These are phyloP conservation scores for Microtus oregoni DNA, from an alignment of 2,113 vertebrate genomes.

Conservation along the genomic window DNA sequence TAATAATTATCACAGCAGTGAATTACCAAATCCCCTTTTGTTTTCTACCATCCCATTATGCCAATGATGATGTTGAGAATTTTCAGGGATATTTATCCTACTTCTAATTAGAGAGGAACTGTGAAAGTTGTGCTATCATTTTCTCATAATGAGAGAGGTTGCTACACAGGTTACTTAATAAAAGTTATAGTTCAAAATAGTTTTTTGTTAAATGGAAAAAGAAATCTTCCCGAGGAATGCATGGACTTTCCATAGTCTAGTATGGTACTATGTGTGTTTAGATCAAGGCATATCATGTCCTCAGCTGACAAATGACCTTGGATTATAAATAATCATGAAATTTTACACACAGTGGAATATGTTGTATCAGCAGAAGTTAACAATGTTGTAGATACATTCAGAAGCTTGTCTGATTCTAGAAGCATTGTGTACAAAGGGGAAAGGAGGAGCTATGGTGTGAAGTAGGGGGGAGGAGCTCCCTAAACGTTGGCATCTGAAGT, in stretches of 20 bases:
- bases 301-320: neutral
- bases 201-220: neutral
- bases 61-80: neutral
- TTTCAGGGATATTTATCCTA: neutral
- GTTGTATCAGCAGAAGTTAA: neutral
- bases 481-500: neutral
- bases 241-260: neutral
- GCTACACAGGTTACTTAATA: neutral
- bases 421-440: neutral
- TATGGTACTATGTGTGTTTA: neutral
- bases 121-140: neutral
- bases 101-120: neutral
- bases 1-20: constrained; percentile 27
- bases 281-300: too few species aligned
- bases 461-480: neutral
- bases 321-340: neutral
- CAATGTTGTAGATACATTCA: neutral
- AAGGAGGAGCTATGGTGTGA: neutral
- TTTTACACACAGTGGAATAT: neutral
- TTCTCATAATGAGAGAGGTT: neutral
- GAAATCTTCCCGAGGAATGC: neutral
- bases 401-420: neutral
- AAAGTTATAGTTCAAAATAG: neutral
- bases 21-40: neutral
- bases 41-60: neutral